Evolutionary conservation across 2,888 invertebrate genomes (phyloP).

Genomic region (Cinara cedri): DNA sequence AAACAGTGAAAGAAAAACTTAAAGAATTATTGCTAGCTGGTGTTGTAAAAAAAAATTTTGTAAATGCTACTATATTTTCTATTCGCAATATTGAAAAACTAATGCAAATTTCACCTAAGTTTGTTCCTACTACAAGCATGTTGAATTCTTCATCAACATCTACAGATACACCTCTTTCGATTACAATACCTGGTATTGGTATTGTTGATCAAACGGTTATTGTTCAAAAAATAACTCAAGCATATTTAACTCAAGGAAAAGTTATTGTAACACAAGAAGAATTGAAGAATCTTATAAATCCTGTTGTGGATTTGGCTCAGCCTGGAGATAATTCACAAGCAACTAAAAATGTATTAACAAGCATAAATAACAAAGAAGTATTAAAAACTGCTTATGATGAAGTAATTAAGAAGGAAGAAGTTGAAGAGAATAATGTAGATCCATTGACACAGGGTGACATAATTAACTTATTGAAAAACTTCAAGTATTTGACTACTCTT

Average conservation of each 20-base stretch:
- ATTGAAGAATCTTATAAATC: slow-evolving; percentile 78
- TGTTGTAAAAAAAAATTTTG: slow-evolving; percentile 70
- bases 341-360: slow-evolving; percentile 58
- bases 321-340: slow-evolving; percentile 62
- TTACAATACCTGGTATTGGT: slow-evolving; percentile 53
- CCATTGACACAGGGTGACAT: slow-evolving; percentile 80
- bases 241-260: slow-evolving; percentile 78
- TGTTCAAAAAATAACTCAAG: slow-evolving; percentile 80
- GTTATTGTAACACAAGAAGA: slow-evolving; percentile 81
- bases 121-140: slow-evolving; percentile 37
- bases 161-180: slow-evolving; percentile 45
- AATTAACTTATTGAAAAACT: slow-evolving; percentile 79
- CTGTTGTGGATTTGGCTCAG: slow-evolving; percentile 76
- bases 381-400: slow-evolving; percentile 57
- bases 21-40: slow-evolving; percentile 79
- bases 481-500: slow-evolving; percentile 78
- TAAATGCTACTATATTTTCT: slow-evolving; percentile 75
- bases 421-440: slow-evolving; percentile 67
- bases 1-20: slow-evolving; percentile 84
- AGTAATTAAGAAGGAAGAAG: slow-evolving; percentile 57
- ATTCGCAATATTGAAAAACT: slow-evolving; percentile 78
- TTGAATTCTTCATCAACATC: slow-evolving; percentile 17
- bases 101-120: slow-evolving; percentile 70
- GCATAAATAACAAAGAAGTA: slow-evolving; percentile 59
- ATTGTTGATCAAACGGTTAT: slow-evolving; percentile 78